Conservation (phyloP, 2,888 invertebrate genomes). For the Rhagonycha lutea region DNA sequence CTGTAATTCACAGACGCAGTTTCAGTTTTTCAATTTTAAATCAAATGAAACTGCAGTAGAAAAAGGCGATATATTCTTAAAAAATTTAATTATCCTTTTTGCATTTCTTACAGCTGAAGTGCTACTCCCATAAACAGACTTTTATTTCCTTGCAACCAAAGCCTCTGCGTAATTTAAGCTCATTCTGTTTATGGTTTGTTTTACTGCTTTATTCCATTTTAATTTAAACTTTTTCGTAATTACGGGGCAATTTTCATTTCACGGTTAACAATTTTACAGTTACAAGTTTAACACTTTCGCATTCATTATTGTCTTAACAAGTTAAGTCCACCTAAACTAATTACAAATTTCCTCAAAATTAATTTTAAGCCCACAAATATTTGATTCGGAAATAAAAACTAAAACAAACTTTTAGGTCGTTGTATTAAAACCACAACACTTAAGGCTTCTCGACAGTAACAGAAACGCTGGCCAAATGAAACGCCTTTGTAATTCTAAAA, state of each 20-base stretch:
- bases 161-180: neutral
- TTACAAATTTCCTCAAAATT: neutral
- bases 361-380: neutral
- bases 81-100: neutral
- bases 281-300: neutral
- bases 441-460: slow-evolving; percentile 17
- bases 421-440: slow-evolving; percentile 4
- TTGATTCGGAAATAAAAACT: neutral
- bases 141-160: neutral
- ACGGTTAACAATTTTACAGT: neutral
- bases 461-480: slow-evolving; percentile 6
- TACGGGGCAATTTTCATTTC: neutral
- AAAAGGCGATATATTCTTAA: neutral
- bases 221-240: neutral
- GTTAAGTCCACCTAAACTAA: neutral
- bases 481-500: slow-evolving; percentile 21
- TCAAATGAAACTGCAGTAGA: neutral
- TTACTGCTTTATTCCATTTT: neutral
- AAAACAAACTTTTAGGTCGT: neutral
- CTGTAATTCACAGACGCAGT: neutral
- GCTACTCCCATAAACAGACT: neutral
- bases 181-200: neutral
- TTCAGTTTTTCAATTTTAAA: too few species aligned
- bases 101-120: neutral
- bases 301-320: neutral